phyloP scores from a whole-genome alignment of 2,797 vertebrate species.

The Brachyalestes nurse region DNA sequence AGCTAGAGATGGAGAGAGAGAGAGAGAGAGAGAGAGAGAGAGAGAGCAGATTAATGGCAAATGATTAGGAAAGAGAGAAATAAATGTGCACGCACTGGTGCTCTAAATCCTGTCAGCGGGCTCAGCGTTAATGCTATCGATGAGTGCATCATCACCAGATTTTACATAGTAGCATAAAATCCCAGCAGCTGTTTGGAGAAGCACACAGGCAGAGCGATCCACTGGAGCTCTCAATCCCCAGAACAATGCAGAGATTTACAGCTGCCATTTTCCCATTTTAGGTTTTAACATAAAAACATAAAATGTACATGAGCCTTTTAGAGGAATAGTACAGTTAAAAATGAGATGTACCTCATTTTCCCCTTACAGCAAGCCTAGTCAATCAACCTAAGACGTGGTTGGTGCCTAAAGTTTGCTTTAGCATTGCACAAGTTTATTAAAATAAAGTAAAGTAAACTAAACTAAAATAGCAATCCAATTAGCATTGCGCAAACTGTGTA shows the following conservation, averaged over 20 bases:
- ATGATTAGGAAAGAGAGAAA: neutral
- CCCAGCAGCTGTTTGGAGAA: neutral
- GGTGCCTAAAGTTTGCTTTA: neutral
- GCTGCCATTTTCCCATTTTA: neutral
- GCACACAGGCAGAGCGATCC: neutral
- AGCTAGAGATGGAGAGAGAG: neutral
- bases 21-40: neutral
- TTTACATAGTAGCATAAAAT: neutral
- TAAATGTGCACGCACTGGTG: neutral
- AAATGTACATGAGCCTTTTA: neutral
- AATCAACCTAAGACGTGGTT: neutral
- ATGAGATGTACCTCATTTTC: neutral
- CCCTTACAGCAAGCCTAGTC: neutral
- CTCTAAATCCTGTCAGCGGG: neutral
- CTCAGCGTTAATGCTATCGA: neutral
- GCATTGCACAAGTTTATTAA: no score
- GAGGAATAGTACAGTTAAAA: neutral
- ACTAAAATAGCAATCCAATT: no score
- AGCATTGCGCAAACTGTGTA: no score
- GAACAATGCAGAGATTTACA: neutral
- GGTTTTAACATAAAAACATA: neutral
- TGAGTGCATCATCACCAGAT: slow-evolving; percentile 7
- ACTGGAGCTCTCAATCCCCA: neutral
- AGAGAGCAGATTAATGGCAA: slow-evolving; percentile 4
- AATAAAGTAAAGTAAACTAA: no score